Conservation (phyloP, 2,888 invertebrate species). For the Chalcosyrphus nemorum region DNA sequence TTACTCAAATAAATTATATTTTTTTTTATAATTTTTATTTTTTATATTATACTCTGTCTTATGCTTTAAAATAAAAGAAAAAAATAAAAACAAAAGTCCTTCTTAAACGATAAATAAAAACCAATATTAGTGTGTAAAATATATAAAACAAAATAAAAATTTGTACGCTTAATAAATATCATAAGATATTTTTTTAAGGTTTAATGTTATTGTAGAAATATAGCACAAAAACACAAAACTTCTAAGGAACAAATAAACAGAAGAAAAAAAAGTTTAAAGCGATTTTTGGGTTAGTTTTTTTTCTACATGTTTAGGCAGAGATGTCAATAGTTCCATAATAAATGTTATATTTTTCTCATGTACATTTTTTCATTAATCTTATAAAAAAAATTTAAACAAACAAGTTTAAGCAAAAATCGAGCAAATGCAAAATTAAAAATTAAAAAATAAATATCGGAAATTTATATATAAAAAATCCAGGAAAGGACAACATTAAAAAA, state of each 20-base stretch:
- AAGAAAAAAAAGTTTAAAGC: background rate
- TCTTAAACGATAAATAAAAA: no score
- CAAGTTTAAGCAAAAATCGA: background rate
- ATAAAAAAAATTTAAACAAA: constrained; percentile 3
- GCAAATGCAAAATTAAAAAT: background rate
- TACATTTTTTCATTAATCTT: background rate
- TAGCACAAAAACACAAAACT: background rate
- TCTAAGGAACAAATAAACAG: background rate
- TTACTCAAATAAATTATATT: constrained; percentile 48
- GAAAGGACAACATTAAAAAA: background rate
- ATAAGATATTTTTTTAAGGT: constrained; percentile 55
- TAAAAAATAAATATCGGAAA: background rate
- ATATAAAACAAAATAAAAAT: constrained; percentile 42
- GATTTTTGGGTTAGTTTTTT: background rate
- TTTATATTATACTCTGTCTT: constrained; percentile 40
- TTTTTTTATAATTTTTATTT: constrained; percentile 41
- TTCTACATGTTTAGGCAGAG: constrained; percentile 19
- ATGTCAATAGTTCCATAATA: constrained; percentile 22
- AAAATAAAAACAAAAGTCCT: constrained; percentile 20
- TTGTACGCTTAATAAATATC: constrained; percentile 68
- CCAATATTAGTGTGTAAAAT: constrained; percentile 41
- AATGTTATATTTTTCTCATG: constrained; percentile 1
- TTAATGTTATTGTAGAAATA: constrained; percentile 30
- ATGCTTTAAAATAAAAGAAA: constrained; percentile 41
- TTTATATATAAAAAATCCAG: background rate